phyloP scores from a whole-genome alignment of 2,888 invertebrate genomes.

The Lycaena phlaeas region DNA sequence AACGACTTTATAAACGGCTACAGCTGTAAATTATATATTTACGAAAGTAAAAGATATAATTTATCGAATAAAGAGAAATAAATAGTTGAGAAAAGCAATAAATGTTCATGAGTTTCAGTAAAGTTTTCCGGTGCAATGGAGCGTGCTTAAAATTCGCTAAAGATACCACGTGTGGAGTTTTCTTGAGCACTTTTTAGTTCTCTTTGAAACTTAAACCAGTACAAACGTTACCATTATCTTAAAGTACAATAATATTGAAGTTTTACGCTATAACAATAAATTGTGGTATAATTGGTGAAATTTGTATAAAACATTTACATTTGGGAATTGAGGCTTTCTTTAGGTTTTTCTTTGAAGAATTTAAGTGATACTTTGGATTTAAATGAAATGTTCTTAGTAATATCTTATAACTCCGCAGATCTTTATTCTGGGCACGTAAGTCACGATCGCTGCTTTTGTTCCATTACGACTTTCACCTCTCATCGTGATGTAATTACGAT shows the following conservation, averaged over 20 bases:
- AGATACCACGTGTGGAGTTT: background rate
- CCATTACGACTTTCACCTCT: too few species aligned
- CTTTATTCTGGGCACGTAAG: too few species aligned
- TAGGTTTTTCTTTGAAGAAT: too few species aligned
- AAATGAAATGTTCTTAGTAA: too few species aligned
- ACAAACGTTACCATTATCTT: background rate
- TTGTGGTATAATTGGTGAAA: background rate
- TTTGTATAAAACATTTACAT: too few species aligned
- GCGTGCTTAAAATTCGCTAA: constrained; percentile 9
- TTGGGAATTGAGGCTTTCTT: too few species aligned
- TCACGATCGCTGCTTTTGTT: too few species aligned
- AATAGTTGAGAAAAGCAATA: constrained; percentile 12
- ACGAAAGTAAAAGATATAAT: background rate
- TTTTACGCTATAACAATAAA: background rate
- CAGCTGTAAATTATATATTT: background rate
- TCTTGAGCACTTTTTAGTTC: constrained; percentile 10
- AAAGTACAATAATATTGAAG: background rate
- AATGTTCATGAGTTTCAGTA: constrained; percentile 12
- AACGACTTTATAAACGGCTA: too few species aligned
- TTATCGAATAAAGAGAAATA: constrained; percentile 2
- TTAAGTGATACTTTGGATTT: too few species aligned
- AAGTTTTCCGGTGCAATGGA: constrained; percentile 9
- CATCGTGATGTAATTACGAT: too few species aligned
- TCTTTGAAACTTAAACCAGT: constrained; percentile 13
- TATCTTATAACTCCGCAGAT: too few species aligned